Evolutionary conservation across 1,140 invertebrate genomes (phyloP).

Genomic region (Ruditapes philippinarum): DNA sequence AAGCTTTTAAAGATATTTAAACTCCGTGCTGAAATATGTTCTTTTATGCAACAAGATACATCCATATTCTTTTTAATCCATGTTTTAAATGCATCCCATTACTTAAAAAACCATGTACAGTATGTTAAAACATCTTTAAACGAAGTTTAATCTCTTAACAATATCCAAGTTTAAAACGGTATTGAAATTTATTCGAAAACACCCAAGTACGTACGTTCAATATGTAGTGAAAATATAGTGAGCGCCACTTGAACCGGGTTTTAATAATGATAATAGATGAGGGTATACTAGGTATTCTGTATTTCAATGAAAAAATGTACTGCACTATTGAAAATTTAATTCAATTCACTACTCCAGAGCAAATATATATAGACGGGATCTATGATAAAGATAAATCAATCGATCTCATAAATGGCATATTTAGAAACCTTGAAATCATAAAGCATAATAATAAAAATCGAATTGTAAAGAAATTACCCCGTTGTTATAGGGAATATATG

Average conservation of each 20-base stretch:
- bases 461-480: not conserved
- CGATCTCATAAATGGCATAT: constrained; percentile 6
- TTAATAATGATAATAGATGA: constrained; percentile 18
- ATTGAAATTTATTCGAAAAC: constrained; percentile 18
- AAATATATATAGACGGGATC: constrained; percentile 37
- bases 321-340: constrained; percentile 40
- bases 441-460: not conserved
- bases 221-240: not conserved
- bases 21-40: too few relatives aligned
- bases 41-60: too few relatives aligned
- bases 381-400: constrained; percentile 1
- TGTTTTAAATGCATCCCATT: not conserved
- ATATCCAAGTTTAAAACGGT: not conserved
- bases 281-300: too few relatives aligned
- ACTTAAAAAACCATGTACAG: not conserved
- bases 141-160: not conserved
- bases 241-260: not conserved
- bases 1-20: too few relatives aligned
- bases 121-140: not conserved
- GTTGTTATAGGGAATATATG: constrained; percentile 2
- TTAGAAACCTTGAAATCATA: constrained; percentile 46
- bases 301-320: constrained; percentile 21
- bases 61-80: too few relatives aligned
- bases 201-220: not conserved
- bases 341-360: constrained; percentile 8